Evolutionary conservation across 2,113 vertebrate species (phyloP), one percentile per base, ranked within the genome.

Genomic region (Leptosomus discolor): DNA sequence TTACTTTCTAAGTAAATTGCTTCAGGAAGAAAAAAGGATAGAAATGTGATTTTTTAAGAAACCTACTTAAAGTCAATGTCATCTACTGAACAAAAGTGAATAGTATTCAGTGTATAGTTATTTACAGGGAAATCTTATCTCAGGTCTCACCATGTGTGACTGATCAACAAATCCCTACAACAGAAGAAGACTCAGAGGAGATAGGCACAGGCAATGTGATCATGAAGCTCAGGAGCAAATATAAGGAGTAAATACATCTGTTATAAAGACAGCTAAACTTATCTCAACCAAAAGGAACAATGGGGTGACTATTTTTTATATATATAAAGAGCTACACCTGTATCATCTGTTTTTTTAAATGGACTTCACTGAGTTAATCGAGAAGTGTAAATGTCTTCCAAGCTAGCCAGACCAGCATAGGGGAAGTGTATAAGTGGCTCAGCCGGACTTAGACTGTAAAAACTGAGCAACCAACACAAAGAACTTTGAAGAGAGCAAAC

Each of bases 281-380:
- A 34, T 6, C 14, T 86, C 23, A 73, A 43, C 24, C 36, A 48
- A 39, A 73, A 24, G 5, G 1, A 78, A 36, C 9, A 4, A 26
- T 0, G 1, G 3, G 1, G 5, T 91, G 18, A 21, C 5, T 82
- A 91, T 5, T 39, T 67, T 63, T n/a, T n/a, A n/a, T n/a, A n/a
- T 67, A 18, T 39, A 39, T 27, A 36, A 75, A 36, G 2, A 4
- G 4, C 15, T 86, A 23, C n/a, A n/a, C n/a, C n/a, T n/a, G n/a
- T 26, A 57, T 53, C 45, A 60, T 39, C 16, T 46, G 45, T 51
- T 65, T 50, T 63, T 69, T 73, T 8, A 63, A 85, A 45, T 45
- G 3, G 1, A 6, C 6, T 63, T 76, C 51, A n/a, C 16, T 41
- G 34, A 46, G 4, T 27, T 91, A 30, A 84, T 54, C 12, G 58